phyloP scores from a whole-genome alignment of 2,888 invertebrate species.

The Metalampra italica region DNA sequence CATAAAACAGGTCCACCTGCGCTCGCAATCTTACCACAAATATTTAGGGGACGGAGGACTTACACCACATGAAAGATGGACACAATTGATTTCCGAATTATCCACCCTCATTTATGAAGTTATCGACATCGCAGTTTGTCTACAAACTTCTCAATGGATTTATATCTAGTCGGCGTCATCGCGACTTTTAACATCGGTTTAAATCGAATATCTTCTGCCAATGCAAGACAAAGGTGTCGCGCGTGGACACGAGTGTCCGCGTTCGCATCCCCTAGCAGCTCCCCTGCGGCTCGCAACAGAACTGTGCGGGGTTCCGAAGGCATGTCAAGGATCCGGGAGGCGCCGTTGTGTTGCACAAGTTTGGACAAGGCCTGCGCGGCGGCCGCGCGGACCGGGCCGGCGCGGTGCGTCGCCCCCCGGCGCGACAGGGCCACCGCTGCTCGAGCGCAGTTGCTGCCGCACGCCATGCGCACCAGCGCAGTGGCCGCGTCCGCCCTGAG shows the following conservation, averaged over 20 bases:
- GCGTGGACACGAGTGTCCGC: slow-evolving; percentile 91
- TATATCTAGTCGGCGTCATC: slow-evolving; percentile 86
- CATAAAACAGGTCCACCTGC: not conserved
- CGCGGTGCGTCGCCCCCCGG: slow-evolving; percentile 89
- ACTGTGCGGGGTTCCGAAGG: slow-evolving; percentile 88
- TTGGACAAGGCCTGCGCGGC: slow-evolving; percentile 87
- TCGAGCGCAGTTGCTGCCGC: slow-evolving; percentile 83
- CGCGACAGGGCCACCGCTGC: slow-evolving; percentile 82
- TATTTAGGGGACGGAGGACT: not conserved
- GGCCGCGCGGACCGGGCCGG: slow-evolving; percentile 91
- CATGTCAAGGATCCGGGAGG: slow-evolving; percentile 84
- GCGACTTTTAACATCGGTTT: slow-evolving; percentile 87
- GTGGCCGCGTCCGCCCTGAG: slow-evolving; percentile 92
- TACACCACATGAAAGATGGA: not conserved
- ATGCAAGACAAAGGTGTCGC: slow-evolving; percentile 85
- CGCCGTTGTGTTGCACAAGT: slow-evolving; percentile 85
- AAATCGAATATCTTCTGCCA: slow-evolving; percentile 87
- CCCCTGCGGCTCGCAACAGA: slow-evolving; percentile 88
- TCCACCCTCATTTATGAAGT: slow-evolving; percentile 10
- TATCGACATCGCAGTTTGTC: slow-evolving; percentile 70
- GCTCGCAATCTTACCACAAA: not conserved
- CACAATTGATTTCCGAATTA: not conserved
- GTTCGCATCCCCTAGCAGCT: slow-evolving; percentile 90
- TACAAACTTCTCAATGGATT: slow-evolving; percentile 91
- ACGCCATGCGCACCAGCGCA: slow-evolving; percentile 90